Evolutionary conservation across 1,140 invertebrate species (phyloP).

Genomic region (Aphelinus atriplicis): DNA sequence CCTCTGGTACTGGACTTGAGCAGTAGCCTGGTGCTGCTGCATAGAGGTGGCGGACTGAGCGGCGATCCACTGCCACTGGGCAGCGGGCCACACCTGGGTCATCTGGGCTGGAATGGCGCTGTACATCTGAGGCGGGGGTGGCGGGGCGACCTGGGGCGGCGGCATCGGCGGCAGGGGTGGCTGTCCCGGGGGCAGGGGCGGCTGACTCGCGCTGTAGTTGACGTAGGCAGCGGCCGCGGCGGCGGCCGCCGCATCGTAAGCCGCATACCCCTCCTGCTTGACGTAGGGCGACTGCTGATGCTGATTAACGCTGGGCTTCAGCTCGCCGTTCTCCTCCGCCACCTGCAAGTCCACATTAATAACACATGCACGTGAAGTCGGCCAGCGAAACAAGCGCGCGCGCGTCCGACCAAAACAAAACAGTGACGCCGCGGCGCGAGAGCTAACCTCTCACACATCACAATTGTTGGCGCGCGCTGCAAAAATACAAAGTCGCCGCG

Average conservation of each 20-base stretch:
- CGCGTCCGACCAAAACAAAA: slow-evolving; percentile 13
- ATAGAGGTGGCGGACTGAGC: slow-evolving; percentile 51
- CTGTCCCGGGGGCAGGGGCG: slow-evolving; percentile 61
- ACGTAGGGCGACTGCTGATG: slow-evolving; percentile 30
- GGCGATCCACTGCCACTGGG: slow-evolving; percentile 61
- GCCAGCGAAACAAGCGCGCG: too few relatives aligned
- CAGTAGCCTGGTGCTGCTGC: slow-evolving; percentile 48
- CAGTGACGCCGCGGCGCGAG: slow-evolving; percentile 19
- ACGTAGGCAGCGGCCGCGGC: slow-evolving; percentile 9
- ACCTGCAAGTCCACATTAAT: slow-evolving; percentile 39
- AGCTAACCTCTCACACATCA: slow-evolving; percentile 22
- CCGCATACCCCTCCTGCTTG: slow-evolving; percentile 50
- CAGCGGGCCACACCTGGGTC: slow-evolving; percentile 57
- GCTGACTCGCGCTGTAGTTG: slow-evolving; percentile 52
- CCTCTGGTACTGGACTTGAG: slow-evolving; percentile 51
- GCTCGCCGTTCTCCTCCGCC: slow-evolving; percentile 53
- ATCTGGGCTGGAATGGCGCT: slow-evolving; percentile 56
- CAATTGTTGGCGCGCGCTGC: too few relatives aligned
- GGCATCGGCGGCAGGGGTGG: slow-evolving; percentile 64
- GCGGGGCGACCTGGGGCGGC: slow-evolving; percentile 55
- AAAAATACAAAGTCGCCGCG: slow-evolving; percentile 8
- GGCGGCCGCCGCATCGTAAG: slow-evolving; percentile 47
- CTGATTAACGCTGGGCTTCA: slow-evolving; percentile 39
- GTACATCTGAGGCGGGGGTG: slow-evolving; percentile 60
- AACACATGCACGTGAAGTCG: too few relatives aligned